Percentiles rank a stretch among this genome's conserved stretches.
Evolutionary conservation across 2,113 vertebrate genomes (phyloP).

Genomic region (Strigops habroptila): DNA sequence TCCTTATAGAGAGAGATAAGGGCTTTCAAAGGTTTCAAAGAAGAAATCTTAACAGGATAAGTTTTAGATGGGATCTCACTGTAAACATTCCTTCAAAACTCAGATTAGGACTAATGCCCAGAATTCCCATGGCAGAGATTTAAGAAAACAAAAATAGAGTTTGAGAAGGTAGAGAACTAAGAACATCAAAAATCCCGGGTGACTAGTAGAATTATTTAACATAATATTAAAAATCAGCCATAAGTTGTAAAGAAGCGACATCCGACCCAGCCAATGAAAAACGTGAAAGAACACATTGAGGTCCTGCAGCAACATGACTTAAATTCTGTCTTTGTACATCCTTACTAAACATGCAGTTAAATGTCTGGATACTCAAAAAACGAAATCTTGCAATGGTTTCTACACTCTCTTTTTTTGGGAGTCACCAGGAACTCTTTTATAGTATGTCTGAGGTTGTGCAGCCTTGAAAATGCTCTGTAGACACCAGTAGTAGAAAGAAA

Average conservation of each 20-base stretch:
- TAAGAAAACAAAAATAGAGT: neutral
- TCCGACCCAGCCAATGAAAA: neutral
- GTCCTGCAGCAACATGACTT: neutral
- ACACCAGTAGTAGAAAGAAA: neutral
- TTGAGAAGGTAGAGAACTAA: neutral
- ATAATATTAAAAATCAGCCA: neutral
- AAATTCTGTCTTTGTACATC: neutral
- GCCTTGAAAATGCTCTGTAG: neutral
- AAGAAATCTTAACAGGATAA: neutral
- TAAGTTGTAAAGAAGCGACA: neutral
- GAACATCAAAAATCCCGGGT: neutral
- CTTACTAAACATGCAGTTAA: neutral
- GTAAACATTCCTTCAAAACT: neutral
- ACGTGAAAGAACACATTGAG: rapidly evolving
- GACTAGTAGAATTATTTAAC: neutral
- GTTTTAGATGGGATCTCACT: neutral
- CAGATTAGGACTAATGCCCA: neutral
- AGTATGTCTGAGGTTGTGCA: neutral
- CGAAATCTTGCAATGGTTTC: neutral
- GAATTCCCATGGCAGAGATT: neutral
- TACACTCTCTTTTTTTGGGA: neutral
- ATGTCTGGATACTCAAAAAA: neutral
- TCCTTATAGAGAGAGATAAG: neutral
- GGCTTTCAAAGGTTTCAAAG: neutral
- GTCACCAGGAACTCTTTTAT: neutral